A percentile compares a stretch with the other conserved stretches of the same genome.
Conservation (phyloP, 2,113 vertebrate genomes). For the Falco punctatus region DNA sequence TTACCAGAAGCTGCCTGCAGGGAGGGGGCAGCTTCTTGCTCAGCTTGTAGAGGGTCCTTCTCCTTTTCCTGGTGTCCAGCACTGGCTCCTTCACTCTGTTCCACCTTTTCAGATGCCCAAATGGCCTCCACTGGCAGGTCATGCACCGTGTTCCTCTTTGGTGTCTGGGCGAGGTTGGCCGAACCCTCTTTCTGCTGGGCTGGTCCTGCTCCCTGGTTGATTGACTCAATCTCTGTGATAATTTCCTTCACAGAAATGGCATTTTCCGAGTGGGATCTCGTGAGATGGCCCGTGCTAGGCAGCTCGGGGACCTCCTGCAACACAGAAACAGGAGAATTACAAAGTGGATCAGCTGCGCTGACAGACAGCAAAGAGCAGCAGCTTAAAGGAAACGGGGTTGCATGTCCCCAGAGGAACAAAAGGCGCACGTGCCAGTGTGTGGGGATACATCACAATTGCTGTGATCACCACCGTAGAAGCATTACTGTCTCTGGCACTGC, state of each 20-base stretch:
- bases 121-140: conserved; percentile 68
- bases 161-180: conserved; percentile 70
- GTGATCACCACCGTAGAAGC: accelerated
- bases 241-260: conserved; percentile 93
- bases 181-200: conserved; percentile 73
- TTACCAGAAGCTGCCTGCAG: neutral
- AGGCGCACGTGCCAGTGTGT: accelerated
- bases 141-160: conserved; percentile 75
- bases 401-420: neutral
- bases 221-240: conserved; percentile 91
- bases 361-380: neutral
- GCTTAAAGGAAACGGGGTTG: neutral
- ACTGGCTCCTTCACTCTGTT: conserved; percentile 41
- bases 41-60: conserved; percentile 49
- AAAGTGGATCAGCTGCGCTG: neutral
- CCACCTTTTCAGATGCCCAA: conserved; percentile 50
- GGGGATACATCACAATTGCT: neutral
- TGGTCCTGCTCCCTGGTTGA: conserved; percentile 75
- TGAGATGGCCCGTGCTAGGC: conserved; percentile 56
- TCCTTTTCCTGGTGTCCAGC: conserved; percentile 55
- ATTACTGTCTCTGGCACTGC: neutral
- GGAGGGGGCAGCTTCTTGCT: conserved; percentile 24
- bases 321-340: conserved; percentile 42
- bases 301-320: conserved; percentile 75
- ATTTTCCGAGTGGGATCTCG: conserved; percentile 82